These are phyloP conservation scores for Monochamus alternatus DNA, from an alignment of 2,888 invertebrate genomes.

Conservation along the genomic window DNA sequence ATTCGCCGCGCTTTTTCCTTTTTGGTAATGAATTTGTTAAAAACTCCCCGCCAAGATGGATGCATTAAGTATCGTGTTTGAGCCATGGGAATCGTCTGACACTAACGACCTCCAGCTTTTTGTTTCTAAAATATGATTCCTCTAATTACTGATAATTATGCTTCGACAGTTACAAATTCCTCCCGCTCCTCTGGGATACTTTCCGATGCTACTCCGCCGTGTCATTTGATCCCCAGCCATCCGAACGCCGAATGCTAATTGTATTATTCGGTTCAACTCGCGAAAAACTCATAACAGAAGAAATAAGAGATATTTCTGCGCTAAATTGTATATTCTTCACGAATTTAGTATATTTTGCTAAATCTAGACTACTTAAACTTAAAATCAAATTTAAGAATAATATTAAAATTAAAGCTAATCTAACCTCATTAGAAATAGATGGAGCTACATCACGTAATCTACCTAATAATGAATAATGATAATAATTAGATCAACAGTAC, in stretches of 20 bases:
- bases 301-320: background rate
- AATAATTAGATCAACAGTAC: too few relatives aligned
- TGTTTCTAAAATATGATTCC: slow-evolving; percentile 67
- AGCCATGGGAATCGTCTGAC: slow-evolving; percentile 54
- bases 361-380: too few relatives aligned
- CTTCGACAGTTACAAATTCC: slow-evolving; percentile 62
- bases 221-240: slow-evolving; percentile 41
- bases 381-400: too few relatives aligned
- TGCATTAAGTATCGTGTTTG: slow-evolving; percentile 54
- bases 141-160: slow-evolving; percentile 65
- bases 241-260: slow-evolving; percentile 21
- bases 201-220: slow-evolving; percentile 49
- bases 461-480: too few relatives aligned
- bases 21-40: slow-evolving; percentile 44
- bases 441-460: too few relatives aligned
- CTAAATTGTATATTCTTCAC: too few relatives aligned
- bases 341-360: too few relatives aligned
- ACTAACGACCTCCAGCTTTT: slow-evolving; percentile 58
- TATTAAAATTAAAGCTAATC: too few relatives aligned
- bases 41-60: slow-evolving; percentile 51
- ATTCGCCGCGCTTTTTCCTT: slow-evolving; percentile 39
- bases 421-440: too few relatives aligned
- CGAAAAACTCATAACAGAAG: background rate
- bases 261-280: slow-evolving; percentile 16
- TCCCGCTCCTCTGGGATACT: slow-evolving; percentile 55